A percentile compares a stretch with the other conserved stretches of the same genome.
Evolutionary conservation across 2,797 vertebrate genomes (phyloP).

Genomic region (Gymnothorax reevesii): DNA sequence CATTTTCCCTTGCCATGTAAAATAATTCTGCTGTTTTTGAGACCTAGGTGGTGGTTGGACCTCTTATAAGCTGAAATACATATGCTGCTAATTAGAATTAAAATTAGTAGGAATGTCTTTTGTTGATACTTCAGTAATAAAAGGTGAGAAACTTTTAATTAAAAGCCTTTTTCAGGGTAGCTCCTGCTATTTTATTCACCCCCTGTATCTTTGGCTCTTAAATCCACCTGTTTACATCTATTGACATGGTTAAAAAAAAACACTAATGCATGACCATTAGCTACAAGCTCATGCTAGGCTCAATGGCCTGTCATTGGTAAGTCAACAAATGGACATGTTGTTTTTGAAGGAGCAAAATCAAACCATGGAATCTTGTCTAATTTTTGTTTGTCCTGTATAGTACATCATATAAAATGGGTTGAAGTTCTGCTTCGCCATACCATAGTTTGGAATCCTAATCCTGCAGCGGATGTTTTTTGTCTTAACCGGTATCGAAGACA

Average conservation of each 20-base stretch:
- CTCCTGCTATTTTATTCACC: too few relatives aligned
- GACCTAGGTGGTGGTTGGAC: too few relatives aligned
- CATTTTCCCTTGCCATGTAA: too few relatives aligned
- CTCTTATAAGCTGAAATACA: too few relatives aligned
- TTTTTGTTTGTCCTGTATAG: neutral
- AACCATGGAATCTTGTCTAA: neutral
- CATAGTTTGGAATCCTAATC: neutral
- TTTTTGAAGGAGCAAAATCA: neutral
- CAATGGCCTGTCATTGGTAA: neutral
- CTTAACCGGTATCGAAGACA: neutral
- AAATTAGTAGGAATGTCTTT: too few relatives aligned
- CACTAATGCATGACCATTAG: neutral
- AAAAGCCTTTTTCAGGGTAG: too few relatives aligned
- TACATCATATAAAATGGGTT: too few relatives aligned
- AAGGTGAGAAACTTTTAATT: too few relatives aligned
- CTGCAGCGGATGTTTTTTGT: neutral
- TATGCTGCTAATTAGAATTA: too few relatives aligned
- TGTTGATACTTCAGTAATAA: too few relatives aligned
- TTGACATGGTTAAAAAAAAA: neutral
- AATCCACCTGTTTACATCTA: neutral
- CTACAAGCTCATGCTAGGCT: neutral
- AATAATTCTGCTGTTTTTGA: too few relatives aligned
- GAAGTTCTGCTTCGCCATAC: neutral
- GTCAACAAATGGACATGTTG: neutral
- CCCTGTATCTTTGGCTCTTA: neutral